phyloP scores from a whole-genome alignment of 2,888 invertebrate species.

The Palloptera scutellata region DNA sequence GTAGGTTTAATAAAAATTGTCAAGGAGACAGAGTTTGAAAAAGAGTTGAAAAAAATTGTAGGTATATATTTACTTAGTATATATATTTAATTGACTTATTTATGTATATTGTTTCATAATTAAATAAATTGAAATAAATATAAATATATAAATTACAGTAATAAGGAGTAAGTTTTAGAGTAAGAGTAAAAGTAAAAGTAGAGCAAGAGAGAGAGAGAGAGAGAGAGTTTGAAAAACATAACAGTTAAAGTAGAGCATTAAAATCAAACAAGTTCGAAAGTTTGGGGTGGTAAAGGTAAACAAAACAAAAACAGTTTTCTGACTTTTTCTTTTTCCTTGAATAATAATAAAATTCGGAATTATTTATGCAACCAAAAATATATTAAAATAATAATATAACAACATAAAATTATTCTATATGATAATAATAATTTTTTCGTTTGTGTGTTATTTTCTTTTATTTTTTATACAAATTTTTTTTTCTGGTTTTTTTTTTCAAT shows the following conservation, averaged over 20 bases:
- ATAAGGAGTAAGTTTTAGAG: too few species aligned
- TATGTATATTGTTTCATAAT: constrained; percentile 2
- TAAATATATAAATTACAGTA: too few species aligned
- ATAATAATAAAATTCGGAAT: constrained; percentile 8
- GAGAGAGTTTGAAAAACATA: not conserved
- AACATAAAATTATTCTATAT: not conserved
- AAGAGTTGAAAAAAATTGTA: constrained; percentile 25
- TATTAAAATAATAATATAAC: constrained; percentile 9
- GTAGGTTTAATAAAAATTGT: constrained; percentile 11
- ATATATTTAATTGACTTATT: not conserved
- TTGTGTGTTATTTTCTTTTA: constrained; percentile 10
- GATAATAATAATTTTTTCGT: constrained; percentile 3
- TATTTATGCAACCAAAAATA: constrained; percentile 32
- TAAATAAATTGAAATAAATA: constrained; percentile 9
- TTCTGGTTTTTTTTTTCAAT: constrained; percentile 14
- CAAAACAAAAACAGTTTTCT: not conserved
- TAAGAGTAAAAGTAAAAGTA: not conserved
- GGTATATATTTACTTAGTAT: too few species aligned
- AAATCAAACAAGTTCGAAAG: not conserved
- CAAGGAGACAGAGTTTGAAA: constrained; percentile 6
- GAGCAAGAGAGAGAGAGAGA: not conserved
- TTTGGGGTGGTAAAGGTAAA: not conserved
- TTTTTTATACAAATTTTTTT: constrained; percentile 9
- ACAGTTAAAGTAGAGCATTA: not conserved
- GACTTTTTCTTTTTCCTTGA: constrained; percentile 1